Conservation (phyloP, 2,888 invertebrate species). For the Gymnoscelis rufifasciata region DNA sequence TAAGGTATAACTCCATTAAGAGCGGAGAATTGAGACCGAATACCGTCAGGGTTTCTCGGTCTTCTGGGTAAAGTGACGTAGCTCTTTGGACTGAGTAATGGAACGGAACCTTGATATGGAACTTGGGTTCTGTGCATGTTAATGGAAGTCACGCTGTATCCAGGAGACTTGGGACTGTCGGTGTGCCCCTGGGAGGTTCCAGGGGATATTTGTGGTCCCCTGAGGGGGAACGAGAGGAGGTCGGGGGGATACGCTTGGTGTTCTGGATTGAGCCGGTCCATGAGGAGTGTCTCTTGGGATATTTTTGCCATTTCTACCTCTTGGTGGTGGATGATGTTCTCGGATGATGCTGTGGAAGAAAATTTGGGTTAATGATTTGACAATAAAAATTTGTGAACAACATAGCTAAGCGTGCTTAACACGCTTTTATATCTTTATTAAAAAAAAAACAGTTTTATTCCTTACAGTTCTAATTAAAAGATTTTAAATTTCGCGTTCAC, state of each 20-base stretch:
- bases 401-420: too few species aligned
- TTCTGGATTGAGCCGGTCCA: constrained; percentile 64
- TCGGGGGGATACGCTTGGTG: constrained; percentile 88
- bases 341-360: constrained; percentile 71
- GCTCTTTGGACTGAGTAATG: constrained; percentile 82
- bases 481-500: too few species aligned
- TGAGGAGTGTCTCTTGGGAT: constrained; percentile 69
- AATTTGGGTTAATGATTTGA: constrained; percentile 4
- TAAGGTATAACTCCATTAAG: constrained; percentile 73
- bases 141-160: constrained; percentile 50
- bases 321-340: constrained; percentile 81
- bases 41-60: constrained; percentile 82
- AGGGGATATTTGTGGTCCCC: constrained; percentile 75
- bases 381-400: background rate
- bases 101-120: constrained; percentile 78
- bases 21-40: constrained; percentile 61
- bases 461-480: too few species aligned
- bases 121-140: constrained; percentile 76
- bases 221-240: constrained; percentile 85
- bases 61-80: constrained; percentile 92
- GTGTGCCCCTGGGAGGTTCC: constrained; percentile 46
- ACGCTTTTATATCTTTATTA: too few species aligned
- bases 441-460: too few species aligned
- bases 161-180: constrained; percentile 66
- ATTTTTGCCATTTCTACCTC: constrained; percentile 78